Percentiles rank a stretch among this genome's conserved stretches.
Conservation (phyloP, 64 coral and sea anemone species). For the Pachyseris speciosa region DNA sequence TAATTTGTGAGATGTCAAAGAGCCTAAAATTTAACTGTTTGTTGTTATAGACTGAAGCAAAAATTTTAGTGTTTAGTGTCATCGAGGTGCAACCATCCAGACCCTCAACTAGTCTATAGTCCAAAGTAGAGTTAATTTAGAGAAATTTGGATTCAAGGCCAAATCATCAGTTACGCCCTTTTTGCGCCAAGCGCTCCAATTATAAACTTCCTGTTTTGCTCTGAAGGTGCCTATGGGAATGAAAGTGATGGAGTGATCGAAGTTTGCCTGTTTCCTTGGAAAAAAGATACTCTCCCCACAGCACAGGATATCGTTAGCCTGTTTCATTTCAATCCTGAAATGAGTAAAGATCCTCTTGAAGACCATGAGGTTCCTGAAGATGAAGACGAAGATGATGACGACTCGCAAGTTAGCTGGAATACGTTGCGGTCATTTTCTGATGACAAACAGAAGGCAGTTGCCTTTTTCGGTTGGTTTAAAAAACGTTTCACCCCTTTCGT, state of each 20-base stretch:
- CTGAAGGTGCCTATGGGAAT: constrained; percentile 39
- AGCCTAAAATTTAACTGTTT: too few species aligned
- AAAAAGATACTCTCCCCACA: constrained; percentile 36
- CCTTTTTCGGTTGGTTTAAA: constrained; percentile 56
- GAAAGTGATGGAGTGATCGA: constrained; percentile 44
- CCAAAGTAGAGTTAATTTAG: too few species aligned
- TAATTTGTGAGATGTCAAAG: too few species aligned
- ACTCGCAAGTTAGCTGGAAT: not conserved
- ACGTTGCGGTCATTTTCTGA: not conserved
- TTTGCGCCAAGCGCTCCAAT: not conserved
- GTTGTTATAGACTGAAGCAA: too few species aligned
- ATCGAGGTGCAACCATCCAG: too few species aligned
- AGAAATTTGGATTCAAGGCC: too few species aligned
- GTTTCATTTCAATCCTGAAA: constrained; percentile 59
- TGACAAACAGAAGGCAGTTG: not conserved
- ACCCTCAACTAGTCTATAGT: too few species aligned
- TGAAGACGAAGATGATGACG: not conserved
- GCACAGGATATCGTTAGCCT: constrained; percentile 9
- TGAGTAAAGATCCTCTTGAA: constrained; percentile 2
- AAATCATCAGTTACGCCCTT: not conserved
- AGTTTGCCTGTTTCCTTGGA: constrained; percentile 69
- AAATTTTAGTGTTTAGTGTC: too few species aligned
- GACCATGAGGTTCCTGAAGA: not conserved
- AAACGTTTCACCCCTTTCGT: constrained; percentile 52
- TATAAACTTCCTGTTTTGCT: not conserved